Evolutionary conservation across 2,113 vertebrate species (phyloP).

Genomic region (Pipra filicauda): DNA sequence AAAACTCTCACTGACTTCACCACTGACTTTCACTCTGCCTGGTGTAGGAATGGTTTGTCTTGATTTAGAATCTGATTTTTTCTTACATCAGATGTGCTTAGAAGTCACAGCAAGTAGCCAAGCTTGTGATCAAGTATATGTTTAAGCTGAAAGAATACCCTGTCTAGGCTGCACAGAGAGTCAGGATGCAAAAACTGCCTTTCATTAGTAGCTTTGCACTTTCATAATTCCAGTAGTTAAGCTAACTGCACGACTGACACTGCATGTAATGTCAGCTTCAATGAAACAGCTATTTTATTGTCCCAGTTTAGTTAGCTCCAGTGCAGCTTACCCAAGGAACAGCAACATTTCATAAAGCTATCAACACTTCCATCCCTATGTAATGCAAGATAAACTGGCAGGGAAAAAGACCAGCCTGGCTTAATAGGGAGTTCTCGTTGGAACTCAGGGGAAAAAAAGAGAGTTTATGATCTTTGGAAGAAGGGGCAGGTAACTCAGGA

Average conservation of each 20-base stretch:
- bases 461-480: background rate
- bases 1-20: background rate
- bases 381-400: accelerated
- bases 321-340: constrained; percentile 5
- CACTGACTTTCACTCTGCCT: background rate
- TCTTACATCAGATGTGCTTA: background rate
- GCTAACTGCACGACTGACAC: background rate
- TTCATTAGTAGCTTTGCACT: constrained; percentile 3
- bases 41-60: background rate
- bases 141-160: background rate
- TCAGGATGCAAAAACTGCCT: background rate
- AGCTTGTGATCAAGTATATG: background rate
- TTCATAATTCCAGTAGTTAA: background rate
- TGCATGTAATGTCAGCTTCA: background rate
- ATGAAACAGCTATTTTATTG: constrained; percentile 28
- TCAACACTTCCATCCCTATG: background rate
- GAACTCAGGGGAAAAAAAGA: background rate
- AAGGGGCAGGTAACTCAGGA: background rate
- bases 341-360: constrained; percentile 39
- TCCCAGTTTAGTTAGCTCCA: constrained; percentile 14
- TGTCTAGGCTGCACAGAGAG: background rate
- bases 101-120: constrained; percentile 8
- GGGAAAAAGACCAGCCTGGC: background rate
- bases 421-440: background rate
- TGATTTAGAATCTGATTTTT: background rate